These are phyloP conservation scores for Hypomesus transpacificus DNA, from an alignment of 2,113 vertebrate genomes.

Conservation along the genomic window DNA sequence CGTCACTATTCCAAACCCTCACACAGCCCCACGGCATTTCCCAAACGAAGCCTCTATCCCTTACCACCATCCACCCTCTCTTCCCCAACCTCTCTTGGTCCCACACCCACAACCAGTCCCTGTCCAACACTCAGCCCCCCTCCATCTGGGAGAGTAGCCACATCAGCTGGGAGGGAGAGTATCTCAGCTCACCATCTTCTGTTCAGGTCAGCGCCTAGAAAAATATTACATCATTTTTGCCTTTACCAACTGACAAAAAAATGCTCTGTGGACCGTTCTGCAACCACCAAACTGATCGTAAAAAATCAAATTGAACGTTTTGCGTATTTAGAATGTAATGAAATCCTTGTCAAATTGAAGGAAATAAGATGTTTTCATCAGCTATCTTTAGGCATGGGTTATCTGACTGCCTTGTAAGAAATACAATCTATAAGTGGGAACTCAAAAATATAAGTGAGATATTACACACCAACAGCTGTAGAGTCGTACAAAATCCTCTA, in stretches of 20 bases:
- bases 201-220: constrained; percentile 62
- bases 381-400: too few species aligned
- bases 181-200: constrained; percentile 59
- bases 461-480: too few species aligned
- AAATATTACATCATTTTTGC: not conserved
- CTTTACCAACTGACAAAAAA: not conserved
- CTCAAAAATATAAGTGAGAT: too few species aligned
- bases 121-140: not conserved
- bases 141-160: constrained; percentile 53
- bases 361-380: too few species aligned
- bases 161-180: constrained; percentile 65
- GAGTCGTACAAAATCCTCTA: not conserved
- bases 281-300: too few species aligned
- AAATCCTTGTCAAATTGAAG: too few species aligned
- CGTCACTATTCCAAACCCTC: too few species aligned
- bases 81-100: constrained; percentile 11
- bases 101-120: not conserved
- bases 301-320: too few species aligned
- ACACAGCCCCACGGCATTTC: not conserved
- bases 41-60: not conserved
- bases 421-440: too few species aligned
- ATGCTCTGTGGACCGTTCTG: not conserved
- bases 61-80: not conserved
- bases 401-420: too few species aligned
- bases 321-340: too few species aligned